A percentile compares a stretch with the other conserved stretches of the same genome.
Conservation (phyloP, 1,140 invertebrate species). For the Listronotus oregonensis region DNA sequence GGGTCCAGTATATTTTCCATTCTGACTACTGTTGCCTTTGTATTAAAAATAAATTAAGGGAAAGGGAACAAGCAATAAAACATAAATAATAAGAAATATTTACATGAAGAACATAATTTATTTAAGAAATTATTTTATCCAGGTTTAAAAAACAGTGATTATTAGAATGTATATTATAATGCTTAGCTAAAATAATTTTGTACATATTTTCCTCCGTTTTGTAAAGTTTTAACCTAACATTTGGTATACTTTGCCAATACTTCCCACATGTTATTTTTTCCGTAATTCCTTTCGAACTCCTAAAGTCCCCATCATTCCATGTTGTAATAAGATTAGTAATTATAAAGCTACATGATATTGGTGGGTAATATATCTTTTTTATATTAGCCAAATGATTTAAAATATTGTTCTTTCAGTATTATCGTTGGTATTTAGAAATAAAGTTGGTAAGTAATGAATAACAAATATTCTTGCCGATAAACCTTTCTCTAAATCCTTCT, state of each 20-base stretch:
- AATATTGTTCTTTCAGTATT: conserved; percentile 49
- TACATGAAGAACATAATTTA: no score
- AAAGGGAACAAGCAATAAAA: no score
- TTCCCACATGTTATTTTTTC: conserved; percentile 52
- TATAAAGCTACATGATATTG: conserved; percentile 60
- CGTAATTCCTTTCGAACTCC: conserved; percentile 40
- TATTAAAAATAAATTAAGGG: no score
- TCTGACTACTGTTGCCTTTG: no score
- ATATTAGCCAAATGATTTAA: conserved; percentile 64
- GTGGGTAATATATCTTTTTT: conserved; percentile 60
- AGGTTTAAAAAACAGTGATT: no score
- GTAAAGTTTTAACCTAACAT: conserved; percentile 45
- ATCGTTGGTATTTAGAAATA: conserved; percentile 55
- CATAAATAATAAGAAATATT: no score
- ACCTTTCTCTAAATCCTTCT: conserved; percentile 51
- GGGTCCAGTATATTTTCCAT: no score
- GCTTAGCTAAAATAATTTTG: no score
- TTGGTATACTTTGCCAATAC: conserved; percentile 61
- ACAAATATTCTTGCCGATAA: conserved; percentile 59
- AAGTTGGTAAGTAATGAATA: conserved; percentile 66
- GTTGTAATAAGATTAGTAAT: conserved; percentile 65
- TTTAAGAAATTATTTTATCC: no score
- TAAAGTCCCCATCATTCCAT: conserved; percentile 59
- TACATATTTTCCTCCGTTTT: not conserved
- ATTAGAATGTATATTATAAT: no score